Percentiles rank a stretch among this genome's conserved stretches.
phyloP scores from a whole-genome alignment of 2,888 invertebrate species.

The Trypoxylon attenuatum region DNA sequence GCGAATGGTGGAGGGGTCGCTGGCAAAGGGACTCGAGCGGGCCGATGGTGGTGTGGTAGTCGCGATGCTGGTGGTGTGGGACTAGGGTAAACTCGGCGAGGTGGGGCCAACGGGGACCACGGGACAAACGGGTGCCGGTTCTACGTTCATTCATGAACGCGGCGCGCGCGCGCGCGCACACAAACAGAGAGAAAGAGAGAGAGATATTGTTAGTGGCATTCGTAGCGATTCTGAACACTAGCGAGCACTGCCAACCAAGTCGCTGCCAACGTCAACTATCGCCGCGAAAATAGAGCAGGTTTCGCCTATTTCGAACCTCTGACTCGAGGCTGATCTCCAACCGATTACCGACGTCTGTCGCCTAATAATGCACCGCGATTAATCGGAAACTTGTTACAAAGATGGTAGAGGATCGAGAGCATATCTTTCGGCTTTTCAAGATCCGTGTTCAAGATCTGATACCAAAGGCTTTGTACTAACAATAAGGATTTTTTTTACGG shows the following conservation, averaged over 20 bases:
- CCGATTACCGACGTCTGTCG: not conserved
- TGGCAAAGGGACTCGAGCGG: too few species aligned
- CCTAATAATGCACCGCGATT: too few species aligned
- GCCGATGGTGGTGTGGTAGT: too few species aligned
- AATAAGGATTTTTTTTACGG: too few species aligned
- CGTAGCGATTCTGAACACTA: constrained; percentile 45
- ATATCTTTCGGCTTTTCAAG: too few species aligned
- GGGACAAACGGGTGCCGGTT: constrained; percentile 48
- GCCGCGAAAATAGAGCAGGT: constrained; percentile 40
- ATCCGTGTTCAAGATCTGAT: too few species aligned
- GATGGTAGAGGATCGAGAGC: too few species aligned
- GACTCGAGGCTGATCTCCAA: not conserved
- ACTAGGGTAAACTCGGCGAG: too few species aligned
- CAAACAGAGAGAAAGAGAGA: constrained; percentile 20
- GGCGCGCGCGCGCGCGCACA: constrained; percentile 29
- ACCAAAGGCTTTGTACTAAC: too few species aligned
- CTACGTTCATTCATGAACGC: constrained; percentile 67
- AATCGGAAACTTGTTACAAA: too few species aligned
- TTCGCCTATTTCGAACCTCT: constrained; percentile 34
- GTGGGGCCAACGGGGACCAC: not conserved
- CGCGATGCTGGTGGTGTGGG: too few species aligned
- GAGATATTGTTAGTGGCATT: constrained; percentile 46
- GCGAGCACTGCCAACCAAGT: constrained; percentile 43
- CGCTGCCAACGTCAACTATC: constrained; percentile 42
- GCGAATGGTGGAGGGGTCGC: constrained; percentile 4